Conservation (phyloP, 2,888 invertebrate species). For the Pyrochroa serraticornis region DNA sequence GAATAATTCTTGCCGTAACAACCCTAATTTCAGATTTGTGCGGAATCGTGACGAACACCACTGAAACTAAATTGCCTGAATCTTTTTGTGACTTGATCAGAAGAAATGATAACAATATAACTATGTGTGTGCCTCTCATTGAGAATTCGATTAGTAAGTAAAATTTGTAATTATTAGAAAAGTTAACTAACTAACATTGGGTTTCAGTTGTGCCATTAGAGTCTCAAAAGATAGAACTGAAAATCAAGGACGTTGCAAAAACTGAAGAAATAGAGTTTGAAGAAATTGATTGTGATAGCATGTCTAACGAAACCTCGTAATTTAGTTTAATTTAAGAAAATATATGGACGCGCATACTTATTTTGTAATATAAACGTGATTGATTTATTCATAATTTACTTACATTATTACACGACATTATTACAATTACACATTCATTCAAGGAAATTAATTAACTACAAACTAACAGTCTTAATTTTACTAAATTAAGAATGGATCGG, state of each 20-base stretch:
- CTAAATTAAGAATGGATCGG: background rate
- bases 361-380: conserved; percentile 23
- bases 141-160: conserved; percentile 27
- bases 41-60: conserved; percentile 31
- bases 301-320: background rate
- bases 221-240: conserved; percentile 27
- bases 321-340: background rate
- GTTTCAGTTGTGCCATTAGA: conserved; percentile 29
- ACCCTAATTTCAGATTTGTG: conserved; percentile 31
- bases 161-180: background rate
- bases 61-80: conserved; percentile 20
- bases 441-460: conserved; percentile 16
- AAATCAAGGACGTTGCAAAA: conserved; percentile 17
- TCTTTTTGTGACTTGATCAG: conserved; percentile 32
- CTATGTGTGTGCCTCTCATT: conserved; percentile 25
- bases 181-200: background rate
- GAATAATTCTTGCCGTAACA: background rate
- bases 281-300: conserved; percentile 33
- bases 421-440: conserved; percentile 14
- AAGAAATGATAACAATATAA: conserved; percentile 23
- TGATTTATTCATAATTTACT: conserved; percentile 26
- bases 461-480: conserved; percentile 27
- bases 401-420: conserved; percentile 21
- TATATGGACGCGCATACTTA: background rate
- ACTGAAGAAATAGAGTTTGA: conserved; percentile 28